Percentiles rank a stretch among this genome's conserved stretches.
Conservation (phyloP, 2,113 vertebrate species). For the Gulo gulo region DNA sequence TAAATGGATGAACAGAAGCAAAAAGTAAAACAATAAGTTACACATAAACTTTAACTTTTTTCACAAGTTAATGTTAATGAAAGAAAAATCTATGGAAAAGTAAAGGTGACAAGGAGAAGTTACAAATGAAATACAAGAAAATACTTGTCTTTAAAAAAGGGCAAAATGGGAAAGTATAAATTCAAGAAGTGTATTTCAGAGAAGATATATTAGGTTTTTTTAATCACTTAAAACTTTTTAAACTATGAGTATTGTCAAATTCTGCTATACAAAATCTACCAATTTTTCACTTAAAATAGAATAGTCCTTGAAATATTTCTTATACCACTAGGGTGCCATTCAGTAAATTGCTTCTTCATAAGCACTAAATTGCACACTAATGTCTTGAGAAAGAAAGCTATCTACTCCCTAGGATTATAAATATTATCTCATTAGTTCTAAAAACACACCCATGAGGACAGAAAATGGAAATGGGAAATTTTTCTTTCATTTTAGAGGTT, state of each 20-base stretch:
- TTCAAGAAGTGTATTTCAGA: neutral
- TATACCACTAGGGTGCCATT: slow-evolving; percentile 70
- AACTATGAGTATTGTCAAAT: neutral
- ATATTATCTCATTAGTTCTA: slow-evolving; percentile 68
- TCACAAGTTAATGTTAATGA: neutral
- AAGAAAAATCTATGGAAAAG: neutral
- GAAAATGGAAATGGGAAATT: slow-evolving; percentile 52
- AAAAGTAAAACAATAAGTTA: neutral
- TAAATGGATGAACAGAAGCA: neutral
- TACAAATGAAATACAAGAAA: neutral
- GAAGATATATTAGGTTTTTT: neutral
- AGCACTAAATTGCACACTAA: slow-evolving; percentile 63
- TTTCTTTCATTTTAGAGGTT: slow-evolving; percentile 40
- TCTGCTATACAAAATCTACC: slow-evolving; percentile 6
- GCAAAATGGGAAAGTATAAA: neutral
- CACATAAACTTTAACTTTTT: neutral
- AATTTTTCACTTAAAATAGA: slow-evolving; percentile 50
- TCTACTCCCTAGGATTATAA: slow-evolving; percentile 65
- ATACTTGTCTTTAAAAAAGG: neutral
- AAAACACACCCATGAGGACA: slow-evolving; percentile 53
- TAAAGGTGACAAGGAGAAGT: neutral
- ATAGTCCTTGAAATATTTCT: slow-evolving; percentile 66
- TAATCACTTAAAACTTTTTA: slow-evolving; percentile 39
- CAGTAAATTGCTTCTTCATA: slow-evolving; percentile 73
- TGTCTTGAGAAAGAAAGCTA: slow-evolving; percentile 62